Evolutionary conservation across 2,888 invertebrate genomes (phyloP).

Genomic region (Lysandra coridon): DNA sequence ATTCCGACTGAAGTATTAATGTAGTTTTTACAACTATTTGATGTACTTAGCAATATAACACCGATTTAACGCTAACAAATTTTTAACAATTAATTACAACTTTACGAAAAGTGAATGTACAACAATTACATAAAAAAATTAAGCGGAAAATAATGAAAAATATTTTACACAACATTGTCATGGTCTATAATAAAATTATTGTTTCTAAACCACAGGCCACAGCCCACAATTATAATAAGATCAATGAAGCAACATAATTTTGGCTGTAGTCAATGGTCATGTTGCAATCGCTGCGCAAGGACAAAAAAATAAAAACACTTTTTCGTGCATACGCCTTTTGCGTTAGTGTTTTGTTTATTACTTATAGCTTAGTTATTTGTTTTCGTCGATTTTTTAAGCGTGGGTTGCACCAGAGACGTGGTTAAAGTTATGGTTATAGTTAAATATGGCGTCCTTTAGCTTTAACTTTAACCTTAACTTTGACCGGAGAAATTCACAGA

Average conservation of each 20-base stretch:
- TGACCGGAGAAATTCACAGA: too few relatives aligned
- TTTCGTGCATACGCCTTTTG: background rate
- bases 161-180: conserved; percentile 19
- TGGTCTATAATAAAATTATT: conserved; percentile 2
- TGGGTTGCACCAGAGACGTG: too few relatives aligned
- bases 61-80: conserved; percentile 14
- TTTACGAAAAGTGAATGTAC: conserved; percentile 24
- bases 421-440: too few relatives aligned
- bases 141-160: conserved; percentile 19
- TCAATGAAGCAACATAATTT: conserved; percentile 13
- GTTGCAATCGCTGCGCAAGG: conserved; percentile 16
- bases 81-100: conserved; percentile 15
- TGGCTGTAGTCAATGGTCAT: conserved; percentile 21
- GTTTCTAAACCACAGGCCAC: conserved; percentile 22
- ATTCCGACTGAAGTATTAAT: too few relatives aligned
- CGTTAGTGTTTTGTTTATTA: too few relatives aligned
- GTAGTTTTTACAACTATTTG: too few relatives aligned
- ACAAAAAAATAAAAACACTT: background rate
- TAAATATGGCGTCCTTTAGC: too few relatives aligned
- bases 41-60: background rate
- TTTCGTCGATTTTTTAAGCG: too few relatives aligned
- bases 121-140: conserved; percentile 9
- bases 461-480: too few relatives aligned
- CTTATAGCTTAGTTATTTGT: too few relatives aligned
- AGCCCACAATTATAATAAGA: background rate